These are phyloP conservation scores for Orussus abietinus DNA, from an alignment of 1,140 invertebrate species.

Conservation along the genomic window DNA sequence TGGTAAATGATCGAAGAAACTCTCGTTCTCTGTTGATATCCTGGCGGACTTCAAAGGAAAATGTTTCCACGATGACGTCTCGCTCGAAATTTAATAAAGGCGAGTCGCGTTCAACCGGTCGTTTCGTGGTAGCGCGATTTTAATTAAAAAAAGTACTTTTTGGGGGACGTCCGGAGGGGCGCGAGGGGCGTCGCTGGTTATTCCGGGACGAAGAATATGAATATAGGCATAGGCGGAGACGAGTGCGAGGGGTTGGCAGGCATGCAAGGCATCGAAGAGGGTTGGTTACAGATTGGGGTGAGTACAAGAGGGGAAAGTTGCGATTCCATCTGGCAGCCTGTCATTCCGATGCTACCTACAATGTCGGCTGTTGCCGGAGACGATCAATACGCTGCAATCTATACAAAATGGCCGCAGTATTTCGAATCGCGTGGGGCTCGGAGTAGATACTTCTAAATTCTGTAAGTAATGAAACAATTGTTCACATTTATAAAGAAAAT, in stretches of 20 bases:
- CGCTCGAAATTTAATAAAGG: conserved; percentile 33
- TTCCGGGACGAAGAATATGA: conserved; percentile 26
- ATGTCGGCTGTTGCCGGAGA: conserved; percentile 42
- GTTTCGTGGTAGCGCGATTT: conserved; percentile 28
- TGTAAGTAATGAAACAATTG: too few species aligned
- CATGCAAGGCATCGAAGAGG: conserved; percentile 25
- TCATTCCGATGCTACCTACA: conserved; percentile 52
- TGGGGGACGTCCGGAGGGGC: conserved; percentile 17
- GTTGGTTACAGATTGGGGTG: conserved; percentile 18
- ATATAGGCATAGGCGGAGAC: conserved; percentile 48
- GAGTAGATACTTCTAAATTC: too few species aligned
- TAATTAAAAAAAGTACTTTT: conserved; percentile 39
- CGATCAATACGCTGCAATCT: conserved; percentile 55
- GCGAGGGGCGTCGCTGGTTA: conserved; percentile 20
- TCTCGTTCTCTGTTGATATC: too few species aligned
- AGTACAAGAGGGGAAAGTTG: conserved; percentile 32
- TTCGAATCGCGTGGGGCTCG: too few species aligned
- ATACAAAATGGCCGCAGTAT: conserved; percentile 53
- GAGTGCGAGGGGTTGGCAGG: conserved; percentile 39
- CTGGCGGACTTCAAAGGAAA: too few species aligned
- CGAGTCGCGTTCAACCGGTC: conserved; percentile 11
- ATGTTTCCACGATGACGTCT: too few species aligned
- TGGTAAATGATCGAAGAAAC: too few species aligned
- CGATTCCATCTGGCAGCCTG: conserved; percentile 54
- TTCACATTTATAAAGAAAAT: too few species aligned